These are phyloP conservation scores for Aphaenogaster floridana DNA, from an alignment of 1,140 invertebrate species.

Conservation along the genomic window DNA sequence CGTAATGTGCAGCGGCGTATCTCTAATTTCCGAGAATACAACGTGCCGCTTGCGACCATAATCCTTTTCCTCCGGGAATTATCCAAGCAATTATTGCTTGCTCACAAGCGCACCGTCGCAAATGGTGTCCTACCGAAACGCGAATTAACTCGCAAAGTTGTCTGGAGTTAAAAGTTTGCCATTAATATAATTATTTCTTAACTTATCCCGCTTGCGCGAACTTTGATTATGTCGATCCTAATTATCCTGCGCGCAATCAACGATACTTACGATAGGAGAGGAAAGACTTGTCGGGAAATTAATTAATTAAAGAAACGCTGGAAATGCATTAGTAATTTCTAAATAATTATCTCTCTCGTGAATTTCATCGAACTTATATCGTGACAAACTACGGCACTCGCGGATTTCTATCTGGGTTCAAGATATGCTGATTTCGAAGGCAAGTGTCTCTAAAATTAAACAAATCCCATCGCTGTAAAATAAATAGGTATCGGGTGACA, in stretches of 20 bases:
- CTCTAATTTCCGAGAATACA: constrained; percentile 19
- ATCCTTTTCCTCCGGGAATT: constrained; percentile 21
- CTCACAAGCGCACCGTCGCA: neutral
- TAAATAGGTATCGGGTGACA: constrained; percentile 54
- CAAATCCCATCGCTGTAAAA: constrained; percentile 3
- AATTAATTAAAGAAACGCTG: neutral
- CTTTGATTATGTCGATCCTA: neutral
- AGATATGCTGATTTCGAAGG: neutral
- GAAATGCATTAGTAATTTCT: neutral
- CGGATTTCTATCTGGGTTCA: neutral
- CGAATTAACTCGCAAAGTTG: constrained; percentile 4
- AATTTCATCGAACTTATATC: neutral
- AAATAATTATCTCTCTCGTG: neutral
- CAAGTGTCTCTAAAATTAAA: constrained; percentile 34
- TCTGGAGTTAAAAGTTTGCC: neutral
- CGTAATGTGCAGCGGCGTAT: neutral
- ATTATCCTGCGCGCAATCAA: neutral
- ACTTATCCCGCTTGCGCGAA: neutral
- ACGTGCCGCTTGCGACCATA: neutral
- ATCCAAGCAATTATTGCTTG: constrained; percentile 25
- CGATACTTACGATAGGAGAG: neutral
- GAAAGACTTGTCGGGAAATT: neutral
- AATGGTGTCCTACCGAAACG: neutral
- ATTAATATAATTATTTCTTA: constrained; percentile 10
- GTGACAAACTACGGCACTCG: neutral